Percentiles rank a stretch among this genome's conserved stretches.
Evolutionary conservation across 2,888 invertebrate genomes (phyloP).

Genomic region (Gisinianus flammeolus): DNA sequence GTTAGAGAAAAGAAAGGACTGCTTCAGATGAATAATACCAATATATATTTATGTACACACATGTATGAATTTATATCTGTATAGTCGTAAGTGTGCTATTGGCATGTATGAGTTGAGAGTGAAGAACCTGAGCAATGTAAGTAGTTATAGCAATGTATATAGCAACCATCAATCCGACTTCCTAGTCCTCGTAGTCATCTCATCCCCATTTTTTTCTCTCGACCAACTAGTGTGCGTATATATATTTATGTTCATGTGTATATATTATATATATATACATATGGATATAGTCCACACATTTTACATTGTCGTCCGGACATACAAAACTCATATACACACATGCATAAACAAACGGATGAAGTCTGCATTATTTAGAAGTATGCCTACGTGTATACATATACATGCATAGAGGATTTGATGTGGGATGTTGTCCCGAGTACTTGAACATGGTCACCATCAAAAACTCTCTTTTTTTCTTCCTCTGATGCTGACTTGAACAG

Average conservation of each 20-base stretch:
- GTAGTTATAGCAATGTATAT: conserved; percentile 33
- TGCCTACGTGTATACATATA: background rate
- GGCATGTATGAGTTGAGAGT: conserved; percentile 9
- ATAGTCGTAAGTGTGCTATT: background rate
- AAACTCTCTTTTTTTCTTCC: conserved; percentile 1
- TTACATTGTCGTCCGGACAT: background rate
- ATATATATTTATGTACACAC: conserved; percentile 14
- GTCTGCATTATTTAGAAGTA: conserved; percentile 37
- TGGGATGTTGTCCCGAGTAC: background rate
- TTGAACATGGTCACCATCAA: conserved; percentile 24
- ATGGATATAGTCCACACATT: conserved; percentile 29
- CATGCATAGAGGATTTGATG: background rate
- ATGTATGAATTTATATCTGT: conserved; percentile 21
- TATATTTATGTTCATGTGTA: conserved; percentile 44
- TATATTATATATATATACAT: conserved; percentile 17
- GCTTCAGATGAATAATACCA: conserved; percentile 40
- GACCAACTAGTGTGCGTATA: conserved; percentile 35
- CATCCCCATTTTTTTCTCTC: conserved; percentile 40
- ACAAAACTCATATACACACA: conserved; percentile 19
- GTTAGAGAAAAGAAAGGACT: conserved; percentile 30
- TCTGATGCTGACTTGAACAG: conserved; percentile 17
- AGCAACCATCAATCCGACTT: conserved; percentile 44
- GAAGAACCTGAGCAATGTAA: conserved; percentile 37
- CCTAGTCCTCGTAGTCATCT: conserved; percentile 38
- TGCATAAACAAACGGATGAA: conserved; percentile 15